Conservation (phyloP, 2,113 vertebrate species). For the Nannospalax galili region DNA sequence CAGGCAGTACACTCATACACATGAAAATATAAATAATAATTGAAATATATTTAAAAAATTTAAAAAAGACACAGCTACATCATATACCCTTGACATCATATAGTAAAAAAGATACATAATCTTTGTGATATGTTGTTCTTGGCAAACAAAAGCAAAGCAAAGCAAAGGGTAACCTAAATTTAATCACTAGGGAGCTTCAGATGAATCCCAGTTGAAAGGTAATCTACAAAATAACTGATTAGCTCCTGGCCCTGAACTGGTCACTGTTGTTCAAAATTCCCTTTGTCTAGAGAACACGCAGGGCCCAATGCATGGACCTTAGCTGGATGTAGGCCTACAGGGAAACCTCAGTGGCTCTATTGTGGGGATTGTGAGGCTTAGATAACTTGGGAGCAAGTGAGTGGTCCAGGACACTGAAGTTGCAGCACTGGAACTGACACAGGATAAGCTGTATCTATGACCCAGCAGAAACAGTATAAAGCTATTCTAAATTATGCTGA, state of each 20-base stretch:
- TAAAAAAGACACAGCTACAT: neutral
- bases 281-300: neutral
- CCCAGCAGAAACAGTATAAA: conserved; percentile 10
- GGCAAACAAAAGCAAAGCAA: neutral
- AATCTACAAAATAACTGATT: conserved; percentile 1
- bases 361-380: conserved; percentile 20
- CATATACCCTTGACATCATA: neutral
- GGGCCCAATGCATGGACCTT: neutral
- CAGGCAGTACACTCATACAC: too few relatives aligned
- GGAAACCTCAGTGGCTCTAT: neutral
- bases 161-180: neutral
- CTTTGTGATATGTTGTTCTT: neutral
- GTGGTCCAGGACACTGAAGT: neutral
- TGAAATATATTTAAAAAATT: too few relatives aligned
- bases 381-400: neutral
- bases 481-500: conserved; percentile 18
- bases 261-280: neutral
- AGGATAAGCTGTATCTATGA: neutral
- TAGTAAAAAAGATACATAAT: neutral
- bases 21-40: too few relatives aligned
- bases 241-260: neutral
- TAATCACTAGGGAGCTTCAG: neutral
- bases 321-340: neutral
- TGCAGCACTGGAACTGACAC: neutral
- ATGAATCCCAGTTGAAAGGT: neutral